Percentiles rank a stretch among this genome's conserved stretches.
Conservation (phyloP, 2,797 vertebrate species). For the Lepus townsendii region DNA sequence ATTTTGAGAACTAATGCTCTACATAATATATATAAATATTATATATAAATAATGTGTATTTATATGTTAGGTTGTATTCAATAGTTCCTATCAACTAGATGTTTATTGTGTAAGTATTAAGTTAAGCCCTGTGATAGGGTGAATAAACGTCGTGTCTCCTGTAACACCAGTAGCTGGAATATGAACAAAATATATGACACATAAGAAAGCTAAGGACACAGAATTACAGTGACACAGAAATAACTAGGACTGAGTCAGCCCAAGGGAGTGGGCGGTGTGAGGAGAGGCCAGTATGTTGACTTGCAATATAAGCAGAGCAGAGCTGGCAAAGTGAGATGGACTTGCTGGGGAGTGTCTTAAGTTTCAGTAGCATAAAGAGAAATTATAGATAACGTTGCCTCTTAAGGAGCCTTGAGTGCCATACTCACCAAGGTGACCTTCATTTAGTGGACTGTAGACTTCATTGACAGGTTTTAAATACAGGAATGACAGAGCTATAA, state of each 20-base stretch:
- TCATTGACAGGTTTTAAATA: slow-evolving; percentile 26
- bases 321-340: not conserved
- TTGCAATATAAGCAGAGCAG: not conserved
- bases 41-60: not conserved
- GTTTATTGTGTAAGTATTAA: not conserved
- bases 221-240: not conserved
- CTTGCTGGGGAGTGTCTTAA: not conserved
- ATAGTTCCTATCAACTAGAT: not conserved
- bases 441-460: not conserved
- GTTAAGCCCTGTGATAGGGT: not conserved
- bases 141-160: not conserved
- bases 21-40: not conserved
- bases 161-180: not conserved
- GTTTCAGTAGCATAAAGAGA: not conserved
- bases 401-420: not conserved
- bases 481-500: not conserved
- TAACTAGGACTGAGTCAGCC: not conserved
- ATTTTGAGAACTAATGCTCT: not conserved
- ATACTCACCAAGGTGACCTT: not conserved
- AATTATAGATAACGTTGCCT: not conserved
- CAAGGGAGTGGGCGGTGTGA: not conserved
- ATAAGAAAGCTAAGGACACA: not conserved
- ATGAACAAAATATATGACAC: not conserved
- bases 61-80: not conserved
- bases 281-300: not conserved